phyloP scores from a whole-genome alignment of 2,113 vertebrate species.

The Phyllostomus discolor region DNA sequence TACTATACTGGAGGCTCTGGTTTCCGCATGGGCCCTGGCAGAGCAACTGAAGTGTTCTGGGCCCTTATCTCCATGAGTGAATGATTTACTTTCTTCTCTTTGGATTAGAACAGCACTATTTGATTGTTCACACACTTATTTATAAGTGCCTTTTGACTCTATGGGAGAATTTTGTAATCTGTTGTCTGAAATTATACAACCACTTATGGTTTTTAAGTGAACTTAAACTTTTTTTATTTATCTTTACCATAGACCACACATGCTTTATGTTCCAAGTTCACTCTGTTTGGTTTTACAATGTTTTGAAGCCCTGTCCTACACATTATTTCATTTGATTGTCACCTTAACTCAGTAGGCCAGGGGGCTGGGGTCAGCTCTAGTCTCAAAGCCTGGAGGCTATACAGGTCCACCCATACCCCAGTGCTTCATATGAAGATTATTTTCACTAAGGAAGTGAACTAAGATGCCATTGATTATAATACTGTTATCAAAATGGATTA shows the following conservation, averaged over 20 bases:
- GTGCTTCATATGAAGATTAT: background rate
- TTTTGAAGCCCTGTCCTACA: background rate
- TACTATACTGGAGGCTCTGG: too few relatives aligned
- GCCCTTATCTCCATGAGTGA: background rate
- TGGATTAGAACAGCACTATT: background rate
- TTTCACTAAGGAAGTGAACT: background rate
- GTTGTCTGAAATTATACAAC: background rate
- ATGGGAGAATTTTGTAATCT: background rate
- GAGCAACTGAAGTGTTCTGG: background rate
- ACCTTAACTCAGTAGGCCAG: background rate
- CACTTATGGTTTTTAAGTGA: background rate
- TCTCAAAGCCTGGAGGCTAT: background rate
- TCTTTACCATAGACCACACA: background rate
- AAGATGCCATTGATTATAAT: too few relatives aligned
- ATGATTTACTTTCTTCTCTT: slow-evolving; percentile 23
- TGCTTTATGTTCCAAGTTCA: background rate
- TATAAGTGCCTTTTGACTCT: background rate
- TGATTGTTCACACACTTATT: background rate
- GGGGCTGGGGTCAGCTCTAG: background rate
- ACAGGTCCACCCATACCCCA: background rate
- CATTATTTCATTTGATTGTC: background rate
- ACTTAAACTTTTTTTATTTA: background rate
- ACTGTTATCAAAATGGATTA: background rate
- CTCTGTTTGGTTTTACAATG: background rate
- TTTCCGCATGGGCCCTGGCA: background rate